Conservation (phyloP, 1,140 invertebrate species). For the Dendroctonus valens region DNA sequence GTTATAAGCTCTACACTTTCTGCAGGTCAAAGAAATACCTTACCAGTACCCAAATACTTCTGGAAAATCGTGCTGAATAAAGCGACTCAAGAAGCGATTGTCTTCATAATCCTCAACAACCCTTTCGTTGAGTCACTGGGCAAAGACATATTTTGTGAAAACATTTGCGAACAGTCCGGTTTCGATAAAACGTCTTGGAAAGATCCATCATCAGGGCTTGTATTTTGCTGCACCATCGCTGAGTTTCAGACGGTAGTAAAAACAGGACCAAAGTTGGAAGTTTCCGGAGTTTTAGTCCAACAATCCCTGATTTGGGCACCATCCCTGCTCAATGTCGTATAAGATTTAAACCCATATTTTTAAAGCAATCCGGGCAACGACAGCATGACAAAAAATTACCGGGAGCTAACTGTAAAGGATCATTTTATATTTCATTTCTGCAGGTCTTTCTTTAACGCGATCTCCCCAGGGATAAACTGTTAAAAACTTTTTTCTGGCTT, state of each 20-base stretch:
- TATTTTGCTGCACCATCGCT: constrained; percentile 50
- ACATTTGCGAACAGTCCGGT: constrained; percentile 47
- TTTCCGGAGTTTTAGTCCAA: constrained; percentile 20
- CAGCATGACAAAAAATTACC: background rate
- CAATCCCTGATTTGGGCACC: too few species aligned
- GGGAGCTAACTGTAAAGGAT: background rate
- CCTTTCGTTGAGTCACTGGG: constrained; percentile 44
- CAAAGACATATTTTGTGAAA: constrained; percentile 43
- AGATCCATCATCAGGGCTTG: constrained; percentile 45
- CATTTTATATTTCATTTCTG: background rate
- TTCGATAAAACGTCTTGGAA: constrained; percentile 43
- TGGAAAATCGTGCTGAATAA: constrained; percentile 54
- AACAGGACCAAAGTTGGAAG: constrained; percentile 23
- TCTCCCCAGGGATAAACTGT: constrained; percentile 3
- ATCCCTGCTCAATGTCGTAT: too few species aligned
- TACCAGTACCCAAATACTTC: constrained; percentile 53
- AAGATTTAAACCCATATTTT: too few species aligned
- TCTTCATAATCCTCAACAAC: constrained; percentile 52
- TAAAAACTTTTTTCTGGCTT: constrained; percentile 8
- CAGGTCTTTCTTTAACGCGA: background rate
- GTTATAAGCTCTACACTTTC: background rate
- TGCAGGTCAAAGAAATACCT: constrained; percentile 23
- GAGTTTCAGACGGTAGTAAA: constrained; percentile 41
- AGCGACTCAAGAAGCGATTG: constrained; percentile 47
- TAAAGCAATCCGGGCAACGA: background rate